These are phyloP conservation scores for Pseudochaenichthys georgianus DNA, from an alignment of 2,797 vertebrate species.

Conservation along the genomic window DNA sequence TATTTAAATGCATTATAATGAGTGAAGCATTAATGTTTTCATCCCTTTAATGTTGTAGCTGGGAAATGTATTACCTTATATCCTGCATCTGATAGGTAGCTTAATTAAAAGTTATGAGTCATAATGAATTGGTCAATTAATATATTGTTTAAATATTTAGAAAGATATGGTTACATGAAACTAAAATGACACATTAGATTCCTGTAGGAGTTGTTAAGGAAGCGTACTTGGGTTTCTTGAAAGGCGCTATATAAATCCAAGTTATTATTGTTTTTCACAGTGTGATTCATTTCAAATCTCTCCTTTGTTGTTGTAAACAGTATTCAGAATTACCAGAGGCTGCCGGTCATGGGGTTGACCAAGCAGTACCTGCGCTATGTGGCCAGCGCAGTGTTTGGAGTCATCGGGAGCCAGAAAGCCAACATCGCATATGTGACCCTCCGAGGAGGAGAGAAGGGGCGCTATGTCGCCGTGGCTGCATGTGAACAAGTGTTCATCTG, in stretches of 20 bases:
- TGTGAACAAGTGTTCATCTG: constrained; percentile 98
- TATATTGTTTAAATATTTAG: too few species aligned
- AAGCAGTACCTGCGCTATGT: constrained; percentile 96
- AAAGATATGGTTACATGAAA: too few species aligned
- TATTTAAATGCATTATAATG: too few species aligned
- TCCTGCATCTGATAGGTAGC: too few species aligned
- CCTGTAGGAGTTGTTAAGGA: too few species aligned
- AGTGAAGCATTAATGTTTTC: neutral
- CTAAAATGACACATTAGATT: too few species aligned
- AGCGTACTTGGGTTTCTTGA: too few species aligned
- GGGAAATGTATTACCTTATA: neutral
- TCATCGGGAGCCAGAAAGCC: constrained; percentile 91
- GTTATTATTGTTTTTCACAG: neutral
- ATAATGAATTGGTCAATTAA: too few species aligned
- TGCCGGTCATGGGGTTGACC: constrained; percentile 91
- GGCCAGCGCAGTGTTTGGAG: constrained; percentile 90
- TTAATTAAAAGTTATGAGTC: too few species aligned
- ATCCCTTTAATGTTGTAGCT: neutral
- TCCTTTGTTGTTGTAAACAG: constrained; percentile 11
- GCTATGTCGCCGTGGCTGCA: constrained; percentile 92
- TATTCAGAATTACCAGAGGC: neutral
- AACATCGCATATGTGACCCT: constrained; percentile 89
- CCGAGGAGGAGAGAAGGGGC: constrained; percentile 91
- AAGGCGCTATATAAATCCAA: too few species aligned
- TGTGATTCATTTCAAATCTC: neutral